Conservation (phyloP, 2,888 invertebrate genomes). For the Ligdia adustata region DNA sequence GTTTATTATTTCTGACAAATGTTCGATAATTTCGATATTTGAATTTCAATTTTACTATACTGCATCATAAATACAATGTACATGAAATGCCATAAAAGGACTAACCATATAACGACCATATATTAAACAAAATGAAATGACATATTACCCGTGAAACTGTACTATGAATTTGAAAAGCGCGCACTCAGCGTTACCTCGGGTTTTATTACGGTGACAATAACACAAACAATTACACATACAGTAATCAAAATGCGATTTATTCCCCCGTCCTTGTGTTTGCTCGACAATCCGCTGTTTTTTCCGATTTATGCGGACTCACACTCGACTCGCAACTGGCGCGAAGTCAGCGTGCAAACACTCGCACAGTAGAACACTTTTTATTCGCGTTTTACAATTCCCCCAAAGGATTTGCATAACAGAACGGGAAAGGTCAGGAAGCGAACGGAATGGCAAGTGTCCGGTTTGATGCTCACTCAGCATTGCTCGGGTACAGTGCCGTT, state of each 20-base stretch:
- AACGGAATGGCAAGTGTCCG: slow-evolving; percentile 81
- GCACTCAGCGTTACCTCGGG: slow-evolving; percentile 6
- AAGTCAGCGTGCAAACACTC: slow-evolving; percentile 80
- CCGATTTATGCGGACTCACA: slow-evolving; percentile 78
- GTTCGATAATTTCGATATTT: slow-evolving; percentile 40
- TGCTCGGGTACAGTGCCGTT: slow-evolving; percentile 55
- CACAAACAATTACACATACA: slow-evolving; percentile 25
- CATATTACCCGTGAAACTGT: no score
- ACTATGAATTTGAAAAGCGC: slow-evolving; percentile 7
- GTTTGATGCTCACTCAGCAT: slow-evolving; percentile 76
- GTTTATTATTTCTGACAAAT: slow-evolving; percentile 52
- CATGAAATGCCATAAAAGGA: no score
- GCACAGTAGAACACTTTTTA: slow-evolving; percentile 80
- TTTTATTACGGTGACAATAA: slow-evolving; percentile 26
- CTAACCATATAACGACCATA: no score
- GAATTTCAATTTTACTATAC: slow-evolving; percentile 23
- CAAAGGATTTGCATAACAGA: slow-evolving; percentile 81
- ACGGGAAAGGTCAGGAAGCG: slow-evolving; percentile 83
- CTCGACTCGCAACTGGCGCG: slow-evolving; percentile 66
- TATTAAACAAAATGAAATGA: no score
- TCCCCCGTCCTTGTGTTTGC: slow-evolving; percentile 17
- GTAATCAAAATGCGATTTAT: slow-evolving; percentile 26
- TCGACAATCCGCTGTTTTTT: slow-evolving; percentile 41
- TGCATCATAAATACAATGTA: slow-evolving; percentile 3
- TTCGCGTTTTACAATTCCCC: slow-evolving; percentile 78